Evolutionary conservation across 2,888 invertebrate species (phyloP), one percentile per base, ranked within the genome.

Genomic region (Piscicola geometra): DNA sequence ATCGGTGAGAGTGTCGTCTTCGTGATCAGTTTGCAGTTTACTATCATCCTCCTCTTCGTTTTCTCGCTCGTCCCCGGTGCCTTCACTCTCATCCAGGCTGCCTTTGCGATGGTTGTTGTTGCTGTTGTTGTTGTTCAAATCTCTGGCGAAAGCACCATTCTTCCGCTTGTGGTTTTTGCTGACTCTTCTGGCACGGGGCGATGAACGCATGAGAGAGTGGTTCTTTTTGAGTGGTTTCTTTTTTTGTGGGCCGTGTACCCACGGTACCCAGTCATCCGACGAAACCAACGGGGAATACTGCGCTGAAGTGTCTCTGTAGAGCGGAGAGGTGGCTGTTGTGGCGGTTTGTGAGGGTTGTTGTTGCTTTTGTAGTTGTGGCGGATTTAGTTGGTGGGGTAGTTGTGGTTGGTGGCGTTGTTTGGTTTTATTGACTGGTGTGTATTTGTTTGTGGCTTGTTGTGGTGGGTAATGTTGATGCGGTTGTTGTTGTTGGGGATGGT

Each of bases 401-500:
- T 64, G 64, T 30, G 64, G 64, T 64, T n/a, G 64, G 3, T 64
- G 64, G 5, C 9, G 64, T 64, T 64, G 64, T n/a, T n/a, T n/a
- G n/a, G n/a, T n/a, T n/a, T n/a, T n/a, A n/a, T n/a, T n/a, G n/a
- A n/a, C n/a, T n/a, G n/a, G n/a, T n/a, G n/a, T n/a, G n/a, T n/a
- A n/a, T n/a, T n/a, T n/a, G n/a, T n/a, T n/a, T n/a, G n/a, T n/a
- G n/a, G n/a, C n/a, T 64, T n/a, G 64, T n/a, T 64, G 64, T 64
- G 5, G 64, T 64, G 5, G 64, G 9, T n/a, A 21, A 5, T 64
- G 64, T 28, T 64, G 64, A 12, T 64, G 64, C 35, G 12, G 67
- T 35, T 32, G 28, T 32, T 30, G 67, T 28, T 30, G 67, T 30
- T 33, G 67, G 15, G 12, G 67, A 2, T 67, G 28, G 21, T 67